phyloP scores from a whole-genome alignment of 1,140 invertebrate genomes.

The Phthorimaea operculella region DNA sequence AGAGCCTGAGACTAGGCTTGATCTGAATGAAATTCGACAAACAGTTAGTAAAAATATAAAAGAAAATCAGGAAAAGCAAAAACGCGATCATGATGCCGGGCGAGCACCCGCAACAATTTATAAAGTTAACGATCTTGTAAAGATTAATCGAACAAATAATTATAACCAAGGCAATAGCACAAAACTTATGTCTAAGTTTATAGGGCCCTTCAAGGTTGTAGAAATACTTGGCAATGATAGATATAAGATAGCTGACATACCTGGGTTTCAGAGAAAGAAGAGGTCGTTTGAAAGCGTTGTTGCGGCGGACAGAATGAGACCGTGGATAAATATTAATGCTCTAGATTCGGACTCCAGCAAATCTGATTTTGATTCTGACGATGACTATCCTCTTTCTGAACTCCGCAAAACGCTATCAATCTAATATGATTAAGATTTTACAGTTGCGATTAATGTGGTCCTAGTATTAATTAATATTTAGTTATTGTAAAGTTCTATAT shows the following conservation, averaged over 20 bases:
- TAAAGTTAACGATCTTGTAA: neutral
- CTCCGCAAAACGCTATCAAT: neutral
- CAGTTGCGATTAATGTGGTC: neutral
- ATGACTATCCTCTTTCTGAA: neutral
- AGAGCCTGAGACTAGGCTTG: neutral
- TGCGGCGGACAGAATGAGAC: conserved; percentile 3
- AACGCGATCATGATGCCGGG: neutral
- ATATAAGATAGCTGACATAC: conserved; percentile 1
- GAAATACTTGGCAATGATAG: neutral
- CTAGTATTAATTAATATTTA: no score
- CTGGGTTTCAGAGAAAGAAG: neutral
- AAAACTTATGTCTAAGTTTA: conserved; percentile 4
- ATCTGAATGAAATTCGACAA: neutral
- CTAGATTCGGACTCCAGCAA: neutral
- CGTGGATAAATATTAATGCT: neutral
- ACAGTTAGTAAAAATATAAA: neutral
- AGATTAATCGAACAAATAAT: neutral
- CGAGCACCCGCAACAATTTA: conserved; percentile 1
- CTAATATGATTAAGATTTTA: neutral
- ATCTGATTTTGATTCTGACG: neutral
- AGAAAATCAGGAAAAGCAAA: neutral
- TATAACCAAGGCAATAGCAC: neutral
- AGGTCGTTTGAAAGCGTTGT: neutral
- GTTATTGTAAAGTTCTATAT: neutral
- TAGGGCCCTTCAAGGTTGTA: neutral